These are phyloP conservation scores for Azemiops feae DNA, from an alignment of 2,113 vertebrate species.

Conservation along the genomic window DNA sequence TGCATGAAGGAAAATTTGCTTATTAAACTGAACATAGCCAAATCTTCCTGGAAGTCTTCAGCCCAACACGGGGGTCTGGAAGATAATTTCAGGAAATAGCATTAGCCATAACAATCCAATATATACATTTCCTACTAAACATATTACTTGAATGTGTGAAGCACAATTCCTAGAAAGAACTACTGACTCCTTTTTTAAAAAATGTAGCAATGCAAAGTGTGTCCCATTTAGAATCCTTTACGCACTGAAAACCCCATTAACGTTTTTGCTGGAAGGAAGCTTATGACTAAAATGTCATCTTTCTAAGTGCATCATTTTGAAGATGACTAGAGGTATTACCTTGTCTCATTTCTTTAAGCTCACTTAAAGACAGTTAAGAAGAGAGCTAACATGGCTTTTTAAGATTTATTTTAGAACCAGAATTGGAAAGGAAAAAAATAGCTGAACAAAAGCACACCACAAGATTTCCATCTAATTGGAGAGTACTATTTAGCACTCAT, in stretches of 20 bases:
- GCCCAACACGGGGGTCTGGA: not conserved
- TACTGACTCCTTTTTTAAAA: conserved; percentile 23
- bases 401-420: conserved; percentile 47
- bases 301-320: conserved; percentile 33
- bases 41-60: not conserved
- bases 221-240: conserved; percentile 50
- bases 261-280: conserved; percentile 40
- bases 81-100: no score
- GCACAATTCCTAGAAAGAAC: not conserved
- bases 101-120: not conserved
- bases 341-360: conserved; percentile 55
- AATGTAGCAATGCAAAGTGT: conserved; percentile 34
- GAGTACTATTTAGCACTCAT: rapidly evolving
- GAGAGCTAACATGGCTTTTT: conserved; percentile 38
- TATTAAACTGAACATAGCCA: not conserved
- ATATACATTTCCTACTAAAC: not conserved
- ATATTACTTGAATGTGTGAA: not conserved
- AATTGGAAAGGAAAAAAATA: rapidly evolving
- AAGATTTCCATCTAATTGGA: rapidly evolving
- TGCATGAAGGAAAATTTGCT: not conserved
- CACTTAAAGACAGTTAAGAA: conserved; percentile 44
- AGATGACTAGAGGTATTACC: conserved; percentile 41
- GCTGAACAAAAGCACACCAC: not conserved
- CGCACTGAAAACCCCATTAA: conserved; percentile 56
- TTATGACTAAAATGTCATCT: conserved; percentile 42